Base-by-base conservation (phyloP, 1,140 invertebrate species). In the Tetraneura akinire region DNA sequence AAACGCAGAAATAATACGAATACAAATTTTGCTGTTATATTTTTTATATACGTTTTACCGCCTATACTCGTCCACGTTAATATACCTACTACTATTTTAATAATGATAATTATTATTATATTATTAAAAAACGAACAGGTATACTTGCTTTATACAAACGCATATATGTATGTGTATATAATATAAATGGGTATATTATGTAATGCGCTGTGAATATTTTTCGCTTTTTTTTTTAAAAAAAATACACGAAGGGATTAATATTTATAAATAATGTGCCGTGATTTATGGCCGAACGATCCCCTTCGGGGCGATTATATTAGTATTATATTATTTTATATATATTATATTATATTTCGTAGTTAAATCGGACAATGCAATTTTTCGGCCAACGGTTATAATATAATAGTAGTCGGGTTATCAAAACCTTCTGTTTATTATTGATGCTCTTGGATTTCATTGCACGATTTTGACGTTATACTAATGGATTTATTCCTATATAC, bases 381-480 rank as follows among this genome's bases (percentile, higher is more conserved):
- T 68, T 68, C 6, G 21, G n/a, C 37, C 66, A 16, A 21, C 21
- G 64, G 64, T 66, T 66, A 37, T 37, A 37, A 37, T 37, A 37
- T 37, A 37, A 37, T 37, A 66, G 47, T 47, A 42, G 66, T 47
- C 42, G 37, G 14, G 42, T 68, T 68, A 68, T 16, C 37, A 47
- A 45, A 47, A 68, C 66, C 64, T 47, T 68, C 66, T 68, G 66
- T 68, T 68, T 68, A 68, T 68, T 68, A 68, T 68, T 68, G 21
- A 68, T 45, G 66, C 66, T 47, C 21, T 68, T 42, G 64, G 64
- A 21, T 68, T 68, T 68, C 18, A 3, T n/a, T n/a, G n/a, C n/a
- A 16, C 13, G 64, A 26, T 68, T 37, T 68, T 45, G 42, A 26
- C 42, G 14, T 68, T 47, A 14, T 51, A 9, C 42, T 16, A 8